Evolutionary conservation across 2,888 invertebrate species (phyloP).

Genomic region (Ctena decussata): DNA sequence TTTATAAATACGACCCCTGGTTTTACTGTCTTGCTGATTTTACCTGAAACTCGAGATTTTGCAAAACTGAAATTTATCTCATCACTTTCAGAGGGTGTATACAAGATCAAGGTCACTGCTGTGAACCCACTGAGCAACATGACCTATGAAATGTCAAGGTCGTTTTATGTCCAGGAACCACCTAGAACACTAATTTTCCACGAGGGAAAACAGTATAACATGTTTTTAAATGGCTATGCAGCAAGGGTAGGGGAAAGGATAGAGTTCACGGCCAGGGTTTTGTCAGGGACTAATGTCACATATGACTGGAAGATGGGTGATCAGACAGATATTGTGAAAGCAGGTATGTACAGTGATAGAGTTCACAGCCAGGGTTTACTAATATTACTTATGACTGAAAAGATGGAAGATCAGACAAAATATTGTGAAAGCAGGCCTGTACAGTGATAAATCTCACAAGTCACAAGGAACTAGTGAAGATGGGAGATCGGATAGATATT

Average conservation of each 20-base stretch:
- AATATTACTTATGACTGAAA: too few species aligned
- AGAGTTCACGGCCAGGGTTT: constrained; percentile 69
- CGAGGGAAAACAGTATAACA: constrained; percentile 17
- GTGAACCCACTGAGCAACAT: constrained; percentile 80
- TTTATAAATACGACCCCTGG: too few species aligned
- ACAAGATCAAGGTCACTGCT: constrained; percentile 81
- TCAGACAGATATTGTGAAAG: constrained; percentile 69
- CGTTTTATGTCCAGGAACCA: constrained; percentile 82
- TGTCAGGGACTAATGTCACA: constrained; percentile 81
- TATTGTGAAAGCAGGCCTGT: too few species aligned
- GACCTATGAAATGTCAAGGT: constrained; percentile 68
- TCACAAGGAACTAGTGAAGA: too few species aligned
- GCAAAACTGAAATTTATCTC: too few species aligned
- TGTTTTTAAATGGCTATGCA: constrained; percentile 41
- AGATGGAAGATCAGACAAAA: too few species aligned
- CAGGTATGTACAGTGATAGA: too few species aligned
- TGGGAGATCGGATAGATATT: too few species aligned
- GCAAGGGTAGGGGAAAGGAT: constrained; percentile 71
- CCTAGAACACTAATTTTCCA: constrained; percentile 71
- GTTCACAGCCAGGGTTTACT: too few species aligned
- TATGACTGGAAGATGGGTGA: constrained; percentile 85
- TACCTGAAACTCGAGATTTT: too few species aligned
- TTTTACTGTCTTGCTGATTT: too few species aligned
- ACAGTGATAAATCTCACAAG: too few species aligned
- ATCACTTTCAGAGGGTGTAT: constrained; percentile 82